Evolutionary conservation across 2,113 vertebrate species (phyloP), one percentile per base, ranked within the genome.

Genomic region (Notiomystis cincta): DNA sequence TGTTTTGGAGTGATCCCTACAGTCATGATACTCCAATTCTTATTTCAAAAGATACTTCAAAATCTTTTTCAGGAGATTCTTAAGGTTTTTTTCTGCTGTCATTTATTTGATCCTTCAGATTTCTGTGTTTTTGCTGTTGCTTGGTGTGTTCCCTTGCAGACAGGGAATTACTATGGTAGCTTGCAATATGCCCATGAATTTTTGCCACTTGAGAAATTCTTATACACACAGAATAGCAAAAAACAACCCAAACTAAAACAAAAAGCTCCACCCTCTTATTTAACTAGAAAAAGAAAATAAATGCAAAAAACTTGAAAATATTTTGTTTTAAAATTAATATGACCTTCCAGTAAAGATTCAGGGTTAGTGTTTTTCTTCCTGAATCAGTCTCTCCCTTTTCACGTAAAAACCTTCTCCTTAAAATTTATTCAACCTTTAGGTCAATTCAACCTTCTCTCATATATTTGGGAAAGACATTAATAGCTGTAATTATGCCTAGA

Each of bases 31-130:
- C 19, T 67, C 27, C 14, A 76, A 70, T 66, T 89, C n/a, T 78
- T 83, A 54, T 80, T 93, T 93, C 45, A 86, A 93, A 92, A 90
- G n/a, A 72, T 57, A 53, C 31, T 79, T 90, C 37, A 80, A 61
- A 86, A 84, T 56, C 3, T 77, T 48, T 92, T 89, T 58, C 30
- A 67, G 70, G 8, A 83, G 27, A 70, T n/a, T 90, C 50, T 65
- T 54, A 75, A 57, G 35, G 38, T 65, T 81, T 65, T 81, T 71
- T 91, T 13, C 4, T 79, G 7, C 38, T 51, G 8, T 51, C 16
- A 58, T 78, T 77, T 70, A 45, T 66, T 47, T 45, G 19, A 81
- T 78, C 42, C 30, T 80, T 89, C 31, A 81, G 16, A 89, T 77
- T 82, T 82, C 18, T 87, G 10, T 30, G 7, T 72, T 88, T 87